Conservation (phyloP, 2,797 vertebrate species). For the Hoplostethus mediterraneus region DNA sequence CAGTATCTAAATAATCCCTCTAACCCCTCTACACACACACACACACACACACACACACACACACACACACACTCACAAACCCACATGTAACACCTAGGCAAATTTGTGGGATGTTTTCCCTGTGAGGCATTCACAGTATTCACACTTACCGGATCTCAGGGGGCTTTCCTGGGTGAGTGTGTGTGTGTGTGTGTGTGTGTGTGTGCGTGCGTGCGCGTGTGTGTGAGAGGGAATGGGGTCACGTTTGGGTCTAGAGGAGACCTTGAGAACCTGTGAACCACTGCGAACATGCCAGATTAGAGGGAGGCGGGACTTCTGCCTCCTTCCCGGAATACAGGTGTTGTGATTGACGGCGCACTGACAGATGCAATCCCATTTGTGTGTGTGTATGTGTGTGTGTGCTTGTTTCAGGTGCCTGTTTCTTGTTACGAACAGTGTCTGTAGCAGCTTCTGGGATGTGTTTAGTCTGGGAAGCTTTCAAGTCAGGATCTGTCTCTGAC, state of each 20-base stretch:
- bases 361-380: slow-evolving; percentile 13
- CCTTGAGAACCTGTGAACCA: slow-evolving; percentile 51
- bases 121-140: slow-evolving; percentile 47
- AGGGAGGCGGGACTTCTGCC: slow-evolving; percentile 33
- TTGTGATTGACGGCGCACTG: slow-evolving; percentile 54
- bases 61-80: slow-evolving; percentile 7
- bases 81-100: slow-evolving; percentile 37
- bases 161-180: slow-evolving; percentile 49
- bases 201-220: slow-evolving; percentile 26
- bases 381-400: slow-evolving; percentile 23
- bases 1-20: slow-evolving; percentile 1
- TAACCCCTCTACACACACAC: not conserved
- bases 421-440: slow-evolving; percentile 42
- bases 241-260: slow-evolving; percentile 50
- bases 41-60: slow-evolving; percentile 1
- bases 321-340: slow-evolving; percentile 71
- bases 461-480: slow-evolving; percentile 55
- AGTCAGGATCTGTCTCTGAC: slow-evolving; percentile 34
- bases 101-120: slow-evolving; percentile 43
- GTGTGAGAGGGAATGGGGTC: slow-evolving; percentile 37
- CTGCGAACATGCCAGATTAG: slow-evolving; percentile 35
- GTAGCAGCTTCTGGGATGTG: slow-evolving; percentile 41
- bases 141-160: slow-evolving; percentile 37
- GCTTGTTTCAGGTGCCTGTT: slow-evolving; percentile 47
- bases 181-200: slow-evolving; percentile 10